Evolutionary conservation across 1,140 invertebrate genomes (phyloP).

Genomic region (Whitmania pigra): DNA sequence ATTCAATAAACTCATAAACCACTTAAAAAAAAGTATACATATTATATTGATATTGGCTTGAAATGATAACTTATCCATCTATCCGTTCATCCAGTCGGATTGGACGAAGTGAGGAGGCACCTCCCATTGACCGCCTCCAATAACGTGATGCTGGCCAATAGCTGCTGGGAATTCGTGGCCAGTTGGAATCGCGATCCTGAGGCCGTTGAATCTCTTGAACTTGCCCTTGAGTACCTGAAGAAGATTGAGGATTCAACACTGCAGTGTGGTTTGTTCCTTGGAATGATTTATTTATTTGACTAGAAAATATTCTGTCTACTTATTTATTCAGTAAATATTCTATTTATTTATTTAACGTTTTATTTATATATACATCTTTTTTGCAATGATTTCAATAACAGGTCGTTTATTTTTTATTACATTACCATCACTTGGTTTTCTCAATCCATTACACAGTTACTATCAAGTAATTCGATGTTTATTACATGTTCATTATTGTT

Average conservation of each 20-base stretch:
- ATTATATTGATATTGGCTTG: too few species aligned
- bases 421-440: background rate
- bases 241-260: conserved; percentile 39
- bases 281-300: background rate
- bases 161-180: conserved; percentile 76
- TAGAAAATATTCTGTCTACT: background rate
- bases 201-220: conserved; percentile 29
- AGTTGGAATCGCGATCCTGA: conserved; percentile 68
- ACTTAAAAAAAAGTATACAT: too few species aligned
- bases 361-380: background rate
- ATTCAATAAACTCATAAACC: too few species aligned
- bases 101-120: background rate
- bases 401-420: background rate
- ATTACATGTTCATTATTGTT: too few species aligned
- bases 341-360: background rate
- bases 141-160: conserved; percentile 55
- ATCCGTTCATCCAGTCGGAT: too few species aligned
- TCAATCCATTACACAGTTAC: too few species aligned
- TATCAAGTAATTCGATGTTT: too few species aligned
- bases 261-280: conserved; percentile 35
- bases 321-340: background rate
- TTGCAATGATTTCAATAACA: background rate
- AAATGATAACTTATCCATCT: too few species aligned
- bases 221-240: conserved; percentile 36
- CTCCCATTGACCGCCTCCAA: background rate